Evolutionary conservation across 1,140 invertebrate genomes (phyloP), one percentile per base, ranked within the genome.

Genomic region (Amyelois transitella): DNA sequence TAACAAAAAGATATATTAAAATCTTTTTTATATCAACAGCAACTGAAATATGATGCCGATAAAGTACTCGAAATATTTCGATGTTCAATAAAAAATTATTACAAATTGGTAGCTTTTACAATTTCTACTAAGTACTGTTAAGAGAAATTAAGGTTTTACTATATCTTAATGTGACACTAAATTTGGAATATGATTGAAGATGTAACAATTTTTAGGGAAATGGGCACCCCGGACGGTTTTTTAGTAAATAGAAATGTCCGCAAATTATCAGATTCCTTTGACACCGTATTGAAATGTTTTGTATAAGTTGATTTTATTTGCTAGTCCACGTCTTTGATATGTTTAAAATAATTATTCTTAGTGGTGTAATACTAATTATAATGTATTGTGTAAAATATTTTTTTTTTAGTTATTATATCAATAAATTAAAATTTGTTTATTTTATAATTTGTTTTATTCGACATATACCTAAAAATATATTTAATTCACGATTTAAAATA

Each of bases 401-500:
- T 86, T 84, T 82, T 84, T 82, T 83, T 83, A 79, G 74, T 84
- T 81, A 77, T 81, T 81, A 82, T 82, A 86, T 84, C 81, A 86
- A 84, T 86, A 82, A 86, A 86, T 86, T 86, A 82, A 86, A 86
- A 81, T 82, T 86, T 86, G 80, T 86, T 86, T 86, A 86, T 84
- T 86, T 86, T 75, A 78, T 24, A 58, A 64, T 66, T 56, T 49
- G 61, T 66, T 72, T 72, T 58, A 64, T 66, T 66, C 56, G 25
- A 25, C 18, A 24, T 43, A n/a, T 14, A 38, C 32, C n/a, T 8
- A n/a, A n/a, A n/a, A n/a, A n/a, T n/a, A n/a, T n/a, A n/a, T n/a
- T n/a, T n/a, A n/a, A n/a, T n/a, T n/a, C n/a, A n/a, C n/a, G n/a
- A n/a, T n/a, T n/a, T n/a, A n/a, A n/a, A n/a, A n/a, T n/a, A n/a